These are phyloP conservation scores for Terrapene triunguis DNA, from an alignment of 2,113 vertebrate species.

Conservation along the genomic window DNA sequence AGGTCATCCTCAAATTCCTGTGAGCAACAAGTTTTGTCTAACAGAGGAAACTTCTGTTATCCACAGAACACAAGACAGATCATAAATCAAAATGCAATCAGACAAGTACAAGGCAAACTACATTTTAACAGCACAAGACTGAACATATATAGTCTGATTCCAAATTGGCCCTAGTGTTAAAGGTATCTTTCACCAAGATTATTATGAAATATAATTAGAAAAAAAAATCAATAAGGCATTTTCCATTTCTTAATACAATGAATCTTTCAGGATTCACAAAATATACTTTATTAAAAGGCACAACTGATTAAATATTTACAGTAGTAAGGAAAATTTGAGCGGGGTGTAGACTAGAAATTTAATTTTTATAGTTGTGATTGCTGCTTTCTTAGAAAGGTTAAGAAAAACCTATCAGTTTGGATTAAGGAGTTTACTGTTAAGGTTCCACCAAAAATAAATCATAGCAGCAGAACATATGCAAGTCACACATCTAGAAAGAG, in stretches of 20 bases:
- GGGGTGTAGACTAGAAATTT: not conserved
- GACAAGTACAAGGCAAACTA: not conserved
- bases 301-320: not conserved
- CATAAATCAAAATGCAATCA: constrained; percentile 3
- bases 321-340: constrained; percentile 4
- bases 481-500: not conserved
- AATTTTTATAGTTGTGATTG: not conserved
- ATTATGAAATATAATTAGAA: not conserved
- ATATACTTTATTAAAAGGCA: not conserved
- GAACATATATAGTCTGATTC: constrained; percentile 11
- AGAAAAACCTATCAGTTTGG: not conserved
- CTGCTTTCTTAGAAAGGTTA: not conserved
- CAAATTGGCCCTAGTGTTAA: not conserved
- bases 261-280: not conserved
- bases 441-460: not conserved
- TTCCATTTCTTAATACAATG: constrained; percentile 11
- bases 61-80: not conserved
- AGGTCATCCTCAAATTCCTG: not conserved
- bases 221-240: not conserved
- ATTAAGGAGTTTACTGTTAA: not conserved
- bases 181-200: not conserved
- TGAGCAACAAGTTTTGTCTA: not conserved
- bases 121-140: constrained; percentile 8
- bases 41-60: not conserved
- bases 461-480: not conserved